Percentiles rank a stretch among this genome's conserved stretches.
These are phyloP conservation scores for Labeo calbasu DNA, from an alignment of 2,797 vertebrate genomes.

Conservation along the genomic window DNA sequence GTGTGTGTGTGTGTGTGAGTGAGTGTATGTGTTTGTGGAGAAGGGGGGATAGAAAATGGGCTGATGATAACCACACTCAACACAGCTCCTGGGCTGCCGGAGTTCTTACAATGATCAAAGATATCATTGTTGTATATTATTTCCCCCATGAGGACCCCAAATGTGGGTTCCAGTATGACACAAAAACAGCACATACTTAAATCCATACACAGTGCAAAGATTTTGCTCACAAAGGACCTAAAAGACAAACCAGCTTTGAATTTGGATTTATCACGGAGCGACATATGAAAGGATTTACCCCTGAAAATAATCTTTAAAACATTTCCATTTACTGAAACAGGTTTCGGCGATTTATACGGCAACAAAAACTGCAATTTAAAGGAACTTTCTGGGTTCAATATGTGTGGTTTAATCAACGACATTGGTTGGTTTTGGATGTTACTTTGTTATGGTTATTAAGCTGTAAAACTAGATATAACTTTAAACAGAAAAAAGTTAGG, in stretches of 20 bases:
- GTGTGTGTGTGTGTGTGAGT: constrained; percentile 40
- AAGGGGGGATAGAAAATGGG: constrained; percentile 88
- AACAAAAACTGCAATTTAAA: constrained; percentile 2
- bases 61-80: constrained; percentile 94
- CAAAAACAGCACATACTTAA: constrained; percentile 36
- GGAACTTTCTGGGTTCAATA: neutral
- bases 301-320: neutral
- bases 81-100: constrained; percentile 84
- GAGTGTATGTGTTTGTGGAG: constrained; percentile 37
- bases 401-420: neutral
- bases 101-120: constrained; percentile 92
- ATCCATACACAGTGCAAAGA: constrained; percentile 33
- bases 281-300: constrained; percentile 42
- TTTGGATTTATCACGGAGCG: constrained; percentile 29
- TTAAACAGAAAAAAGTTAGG: neutral
- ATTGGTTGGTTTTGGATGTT: neutral
- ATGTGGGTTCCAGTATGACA: constrained; percentile 83
- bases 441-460: neutral
- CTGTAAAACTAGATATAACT: neutral
- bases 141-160: constrained; percentile 82
- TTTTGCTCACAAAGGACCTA: constrained; percentile 32
- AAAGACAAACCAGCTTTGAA: constrained; percentile 42
- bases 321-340: neutral
- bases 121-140: constrained; percentile 91
- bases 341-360: neutral